Evolutionary conservation across 2,797 vertebrate species (phyloP), one percentile per base, ranked within the genome.

Genomic region (Neomorphus geoffroyi): DNA sequence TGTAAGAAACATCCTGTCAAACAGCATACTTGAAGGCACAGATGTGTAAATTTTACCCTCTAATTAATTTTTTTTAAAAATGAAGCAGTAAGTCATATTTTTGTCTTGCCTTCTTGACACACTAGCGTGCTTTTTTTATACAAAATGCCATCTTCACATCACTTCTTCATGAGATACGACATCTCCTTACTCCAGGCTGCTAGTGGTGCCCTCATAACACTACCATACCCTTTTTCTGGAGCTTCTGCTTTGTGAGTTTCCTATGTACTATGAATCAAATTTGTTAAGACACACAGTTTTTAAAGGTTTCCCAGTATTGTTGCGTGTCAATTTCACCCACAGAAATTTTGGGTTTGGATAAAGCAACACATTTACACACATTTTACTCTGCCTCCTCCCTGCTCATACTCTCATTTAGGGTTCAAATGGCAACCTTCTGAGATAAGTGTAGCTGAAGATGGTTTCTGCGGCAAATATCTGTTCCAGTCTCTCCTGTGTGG

Each of bases 271-370:
- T 3, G 3, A 13, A 57, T 37, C 1, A 66, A 65, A 48, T 30
- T 27, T 65, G 11, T n/a, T 8, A 32, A 39, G 19, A n/a, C 4
- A 11, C 3, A 1, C 19, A 39, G 8, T 14, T 78, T 39, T 58
- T 56, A 60, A 58, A 64, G 7, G 7, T 26, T 72, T 72, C 21
- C 77, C 28, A 27, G 7, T 24, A 8, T 1, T 57, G 4, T 2
- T 57, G 17, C 33, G 37, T 15, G 7, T 70, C 73, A 39, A 10
- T 69, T 92, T 39, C 43, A 71, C 14, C 27, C 46, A 11, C 0
- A 56, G 39, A 89, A 53, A 88, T 69, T 7, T 32, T 0, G 2
- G 24, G 7, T 5, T 17, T 2, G 1, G 1, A 3, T 46, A 45
- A 78, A 74, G 19, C 18, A 9, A 56, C 11, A 45, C 8, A 60